Percentiles rank a stretch among this genome's conserved stretches.
These are phyloP conservation scores for Lasius fuliginosus DNA, from an alignment of 2,888 invertebrate genomes.

Conservation along the genomic window DNA sequence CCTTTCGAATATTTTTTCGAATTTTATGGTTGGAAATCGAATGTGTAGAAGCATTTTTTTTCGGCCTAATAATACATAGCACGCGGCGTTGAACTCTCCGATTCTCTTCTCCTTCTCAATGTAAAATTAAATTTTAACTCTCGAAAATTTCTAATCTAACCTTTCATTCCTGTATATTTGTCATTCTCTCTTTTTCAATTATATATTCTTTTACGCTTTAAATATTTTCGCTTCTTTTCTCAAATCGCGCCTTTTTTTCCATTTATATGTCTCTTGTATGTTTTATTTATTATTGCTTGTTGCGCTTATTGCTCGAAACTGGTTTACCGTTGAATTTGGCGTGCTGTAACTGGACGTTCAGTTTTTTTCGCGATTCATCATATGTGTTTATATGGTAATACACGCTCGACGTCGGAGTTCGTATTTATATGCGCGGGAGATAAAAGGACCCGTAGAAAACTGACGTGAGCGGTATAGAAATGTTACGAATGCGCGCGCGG, in stretches of 20 bases:
- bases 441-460: constrained; percentile 16
- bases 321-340: constrained; percentile 7
- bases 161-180: background rate
- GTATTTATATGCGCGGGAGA: constrained; percentile 35
- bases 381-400: constrained; percentile 30
- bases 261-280: background rate
- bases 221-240: background rate
- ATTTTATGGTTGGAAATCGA: background rate
- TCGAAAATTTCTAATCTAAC: no score
- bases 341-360: background rate
- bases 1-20: background rate
- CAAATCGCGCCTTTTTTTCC: background rate
- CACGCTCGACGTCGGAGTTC: background rate
- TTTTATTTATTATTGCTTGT: constrained; percentile 20
- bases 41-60: background rate
- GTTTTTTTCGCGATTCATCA: constrained; percentile 21
- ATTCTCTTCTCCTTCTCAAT: background rate
- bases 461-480: constrained; percentile 47
- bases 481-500: background rate
- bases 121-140: background rate
- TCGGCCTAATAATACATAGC: background rate
- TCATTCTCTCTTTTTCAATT: background rate
- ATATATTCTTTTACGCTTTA: background rate
- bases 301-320: background rate
- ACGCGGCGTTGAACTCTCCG: background rate